A percentile compares a stretch with the other conserved stretches of the same genome.
phyloP scores from a whole-genome alignment of 2,888 invertebrate species.

The Agriopis marginaria region DNA sequence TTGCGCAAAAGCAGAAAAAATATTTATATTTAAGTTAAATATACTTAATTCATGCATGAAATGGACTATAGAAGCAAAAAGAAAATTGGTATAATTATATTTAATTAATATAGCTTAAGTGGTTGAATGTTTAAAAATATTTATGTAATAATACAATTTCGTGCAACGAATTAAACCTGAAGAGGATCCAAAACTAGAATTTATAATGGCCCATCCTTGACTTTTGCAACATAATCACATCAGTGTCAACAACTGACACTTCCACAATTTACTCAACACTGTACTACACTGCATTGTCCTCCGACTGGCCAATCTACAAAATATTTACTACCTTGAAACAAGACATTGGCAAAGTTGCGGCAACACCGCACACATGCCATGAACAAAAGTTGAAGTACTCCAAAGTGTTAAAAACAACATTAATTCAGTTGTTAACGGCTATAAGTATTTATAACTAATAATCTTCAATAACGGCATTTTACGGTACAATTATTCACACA shows the following conservation, averaged over 20 bases:
- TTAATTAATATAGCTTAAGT: background rate
- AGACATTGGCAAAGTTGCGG: no score
- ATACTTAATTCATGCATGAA: background rate
- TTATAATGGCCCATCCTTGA: conserved; percentile 30
- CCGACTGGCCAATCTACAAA: no score
- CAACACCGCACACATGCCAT: no score
- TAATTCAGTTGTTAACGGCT: conserved; percentile 25
- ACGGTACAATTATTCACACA: conserved; percentile 59
- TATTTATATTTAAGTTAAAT: background rate
- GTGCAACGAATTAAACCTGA: background rate
- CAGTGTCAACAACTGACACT: conserved; percentile 12
- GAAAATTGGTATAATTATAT: background rate
- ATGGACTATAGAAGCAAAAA: background rate
- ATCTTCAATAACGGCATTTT: conserved; percentile 36
- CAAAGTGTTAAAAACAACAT: conserved; percentile 25
- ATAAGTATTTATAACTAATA: conserved; percentile 28
- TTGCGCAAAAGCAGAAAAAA: background rate
- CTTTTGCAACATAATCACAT: conserved; percentile 22
- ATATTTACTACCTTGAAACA: no score
- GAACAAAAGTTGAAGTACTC: background rate
- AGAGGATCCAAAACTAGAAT: conserved; percentile 16
- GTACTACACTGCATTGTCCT: no score
- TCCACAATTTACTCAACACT: background rate
- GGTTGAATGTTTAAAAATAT: background rate
- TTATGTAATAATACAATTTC: conserved; percentile 2